Conservation (phyloP, 2,797 vertebrate genomes). For the Rhinophrynus dorsalis region DNA sequence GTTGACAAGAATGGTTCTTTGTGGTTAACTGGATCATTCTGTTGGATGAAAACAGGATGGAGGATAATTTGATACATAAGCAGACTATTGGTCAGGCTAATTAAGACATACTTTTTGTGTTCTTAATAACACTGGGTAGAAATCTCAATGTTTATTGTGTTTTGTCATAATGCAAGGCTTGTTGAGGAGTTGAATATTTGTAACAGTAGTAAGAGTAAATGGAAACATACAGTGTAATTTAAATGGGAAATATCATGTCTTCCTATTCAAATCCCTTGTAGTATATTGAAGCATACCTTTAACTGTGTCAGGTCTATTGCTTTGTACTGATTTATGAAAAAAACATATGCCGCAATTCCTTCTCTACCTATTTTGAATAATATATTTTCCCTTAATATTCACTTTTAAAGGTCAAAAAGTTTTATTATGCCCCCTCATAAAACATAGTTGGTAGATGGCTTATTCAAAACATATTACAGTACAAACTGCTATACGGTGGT, state of each 20-base stretch:
- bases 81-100: not conserved
- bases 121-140: not conserved
- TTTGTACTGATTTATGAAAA: no score
- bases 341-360: no score
- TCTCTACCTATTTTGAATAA: no score
- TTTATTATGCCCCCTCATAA: no score
- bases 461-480: no score
- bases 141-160: not conserved
- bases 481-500: no score
- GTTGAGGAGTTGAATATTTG: not conserved
- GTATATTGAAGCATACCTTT: no score
- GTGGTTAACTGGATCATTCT: not conserved
- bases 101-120: not conserved
- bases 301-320: no score
- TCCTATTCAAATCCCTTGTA: no score
- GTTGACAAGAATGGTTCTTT: not conserved
- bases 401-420: no score
- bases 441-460: no score
- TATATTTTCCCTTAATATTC: no score
- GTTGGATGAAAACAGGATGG: not conserved
- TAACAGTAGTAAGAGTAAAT: constrained; percentile 12
- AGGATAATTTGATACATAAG: not conserved
- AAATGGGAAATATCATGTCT: not conserved
- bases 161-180: not conserved
- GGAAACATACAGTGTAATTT: constrained; percentile 4